Conservation (phyloP, 2,797 vertebrate species). For the Dermochelys coriacea region DNA sequence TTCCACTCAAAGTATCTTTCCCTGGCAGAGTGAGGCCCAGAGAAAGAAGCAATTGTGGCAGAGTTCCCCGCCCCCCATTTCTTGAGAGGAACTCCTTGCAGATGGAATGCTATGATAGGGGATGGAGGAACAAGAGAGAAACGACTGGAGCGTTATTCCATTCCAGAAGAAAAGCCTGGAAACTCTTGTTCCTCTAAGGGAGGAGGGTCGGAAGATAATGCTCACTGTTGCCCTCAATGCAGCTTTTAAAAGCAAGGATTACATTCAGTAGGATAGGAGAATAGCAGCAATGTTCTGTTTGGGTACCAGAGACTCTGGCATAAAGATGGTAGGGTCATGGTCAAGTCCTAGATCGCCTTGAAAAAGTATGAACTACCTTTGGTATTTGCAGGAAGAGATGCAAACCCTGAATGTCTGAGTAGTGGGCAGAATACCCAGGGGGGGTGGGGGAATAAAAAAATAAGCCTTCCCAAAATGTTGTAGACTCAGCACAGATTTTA, state of each 20-base stretch:
- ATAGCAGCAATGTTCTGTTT: neutral
- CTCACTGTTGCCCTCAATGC: neutral
- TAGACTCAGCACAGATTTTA: neutral
- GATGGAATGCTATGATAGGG: neutral
- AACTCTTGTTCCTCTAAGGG: neutral
- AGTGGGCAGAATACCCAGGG: neutral
- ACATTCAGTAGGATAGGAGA: neutral
- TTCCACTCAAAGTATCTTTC: neutral
- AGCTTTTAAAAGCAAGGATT: neutral
- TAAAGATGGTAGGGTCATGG: rapidly evolving
- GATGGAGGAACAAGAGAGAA: neutral
- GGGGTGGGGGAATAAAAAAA: neutral
- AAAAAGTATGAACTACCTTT: neutral
- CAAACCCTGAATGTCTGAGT: neutral
- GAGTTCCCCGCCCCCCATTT: rapidly evolving
- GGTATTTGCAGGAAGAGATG: neutral
- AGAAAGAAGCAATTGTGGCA: rapidly evolving
- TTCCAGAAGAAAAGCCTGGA: neutral
- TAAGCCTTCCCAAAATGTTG: neutral
- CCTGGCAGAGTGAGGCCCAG: neutral
- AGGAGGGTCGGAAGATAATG: neutral
- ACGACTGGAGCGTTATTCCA: neutral
- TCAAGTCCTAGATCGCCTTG: neutral
- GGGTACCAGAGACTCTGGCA: neutral
- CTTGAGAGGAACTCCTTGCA: neutral